These are phyloP conservation scores for Macrosoma leucophasiata DNA, from an alignment of 2,888 invertebrate species.

Conservation along the genomic window DNA sequence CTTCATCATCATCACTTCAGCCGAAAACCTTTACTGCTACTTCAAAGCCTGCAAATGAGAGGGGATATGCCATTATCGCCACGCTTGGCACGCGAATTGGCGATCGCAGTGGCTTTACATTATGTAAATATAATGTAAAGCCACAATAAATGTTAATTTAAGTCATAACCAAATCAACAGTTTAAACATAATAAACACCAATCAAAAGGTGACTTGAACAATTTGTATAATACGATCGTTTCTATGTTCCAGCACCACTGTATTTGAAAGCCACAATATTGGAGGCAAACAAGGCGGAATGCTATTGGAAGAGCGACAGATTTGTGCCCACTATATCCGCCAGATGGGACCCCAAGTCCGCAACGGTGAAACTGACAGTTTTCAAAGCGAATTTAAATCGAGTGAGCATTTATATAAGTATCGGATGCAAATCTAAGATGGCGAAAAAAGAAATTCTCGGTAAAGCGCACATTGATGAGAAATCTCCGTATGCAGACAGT, in stretches of 20 bases:
- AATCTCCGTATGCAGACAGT: conserved; percentile 73
- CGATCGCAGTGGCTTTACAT: no score
- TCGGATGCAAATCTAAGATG: conserved; percentile 80
- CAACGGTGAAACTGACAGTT: conserved; percentile 78
- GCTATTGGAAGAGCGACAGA: conserved; percentile 83
- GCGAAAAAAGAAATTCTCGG: conserved; percentile 82
- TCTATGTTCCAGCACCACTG: conserved; percentile 71
- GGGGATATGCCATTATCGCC: no score
- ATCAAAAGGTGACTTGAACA: no score
- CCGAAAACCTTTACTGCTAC: no score
- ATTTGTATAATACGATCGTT: no score
- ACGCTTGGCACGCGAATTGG: no score
- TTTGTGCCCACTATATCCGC: conserved; percentile 86
- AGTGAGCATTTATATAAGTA: conserved; percentile 79
- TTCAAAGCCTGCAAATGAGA: no score
- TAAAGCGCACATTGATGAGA: conserved; percentile 78
- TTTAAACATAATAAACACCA: no score
- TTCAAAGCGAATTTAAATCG: conserved; percentile 78
- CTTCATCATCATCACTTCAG: no score
- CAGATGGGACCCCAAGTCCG: conserved; percentile 81
- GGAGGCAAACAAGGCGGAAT: conserved; percentile 78
- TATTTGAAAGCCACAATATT: conserved; percentile 86
- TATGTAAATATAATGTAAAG: no score
- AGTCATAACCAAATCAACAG: no score
- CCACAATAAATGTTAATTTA: no score